These are phyloP conservation scores for Brenthis daphne DNA, from an alignment of 2,888 invertebrate genomes.

Conservation along the genomic window DNA sequence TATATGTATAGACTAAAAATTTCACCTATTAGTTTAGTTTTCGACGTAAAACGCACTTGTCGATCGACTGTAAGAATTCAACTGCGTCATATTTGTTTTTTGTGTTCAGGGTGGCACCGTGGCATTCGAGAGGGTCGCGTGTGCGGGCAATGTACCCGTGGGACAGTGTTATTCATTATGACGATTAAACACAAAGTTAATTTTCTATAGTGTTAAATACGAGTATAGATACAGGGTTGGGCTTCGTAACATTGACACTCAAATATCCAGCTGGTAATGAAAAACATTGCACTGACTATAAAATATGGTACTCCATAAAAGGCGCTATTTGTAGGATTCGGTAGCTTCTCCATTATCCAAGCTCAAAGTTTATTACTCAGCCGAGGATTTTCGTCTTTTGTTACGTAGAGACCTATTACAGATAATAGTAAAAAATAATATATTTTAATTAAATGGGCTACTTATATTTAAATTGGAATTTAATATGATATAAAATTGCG, in stretches of 20 bases:
- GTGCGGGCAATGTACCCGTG: slow-evolving; percentile 35
- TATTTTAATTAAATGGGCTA: too few species aligned
- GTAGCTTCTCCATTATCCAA: not conserved
- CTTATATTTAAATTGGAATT: too few species aligned
- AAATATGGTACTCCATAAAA: not conserved
- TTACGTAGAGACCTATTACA: too few species aligned
- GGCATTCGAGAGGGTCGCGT: slow-evolving; percentile 34
- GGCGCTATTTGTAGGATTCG: slow-evolving; percentile 3
- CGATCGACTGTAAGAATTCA: not conserved
- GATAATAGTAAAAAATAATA: too few species aligned
- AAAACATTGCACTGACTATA: slow-evolving; percentile 4
- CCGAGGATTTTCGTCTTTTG: not conserved
- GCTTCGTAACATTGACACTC: slow-evolving; percentile 24
- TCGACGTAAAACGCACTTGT: not conserved
- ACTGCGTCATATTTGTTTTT: slow-evolving; percentile 12
- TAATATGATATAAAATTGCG: too few species aligned
- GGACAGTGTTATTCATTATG: slow-evolving; percentile 42
- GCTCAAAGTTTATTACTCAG: not conserved
- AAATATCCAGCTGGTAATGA: not conserved
- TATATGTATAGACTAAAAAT: too few species aligned
- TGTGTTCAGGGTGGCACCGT: slow-evolving; percentile 4
- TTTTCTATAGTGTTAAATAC: slow-evolving; percentile 40
- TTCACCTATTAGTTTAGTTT: too few species aligned
- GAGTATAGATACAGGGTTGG: slow-evolving; percentile 32
- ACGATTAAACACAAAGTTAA: slow-evolving; percentile 43